Base-by-base conservation (phyloP, 1,140 invertebrate species). In the Oryzaephilus surinamensis region DNA sequence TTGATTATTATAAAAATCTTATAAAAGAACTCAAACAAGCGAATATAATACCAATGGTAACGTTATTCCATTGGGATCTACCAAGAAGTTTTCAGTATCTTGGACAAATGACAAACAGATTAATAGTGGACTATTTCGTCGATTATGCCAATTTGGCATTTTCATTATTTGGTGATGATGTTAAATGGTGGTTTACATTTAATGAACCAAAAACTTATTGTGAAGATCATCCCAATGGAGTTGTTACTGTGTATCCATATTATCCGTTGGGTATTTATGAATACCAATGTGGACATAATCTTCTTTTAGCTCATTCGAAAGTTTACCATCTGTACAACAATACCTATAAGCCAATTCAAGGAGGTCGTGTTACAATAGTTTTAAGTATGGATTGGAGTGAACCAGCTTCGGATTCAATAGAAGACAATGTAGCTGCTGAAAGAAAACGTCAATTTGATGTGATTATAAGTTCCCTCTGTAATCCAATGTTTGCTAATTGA, bases 21-120 rank as follows among this genome's bases (percentile, higher is more conserved):
- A 69, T 81, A 4, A 59, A 76, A 49, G 67, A 69, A 36, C 55
- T 81, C 2, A 50, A 72, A 0, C 60, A 58, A 23, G 65, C 71
- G 20, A 67, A 68, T 27, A 79, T 82, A 26, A 57, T 71, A 49
- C 75, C 78, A 2, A 57, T 79, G 60, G 76, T 81, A 49, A 75
- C 58, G 0, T 34, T 61, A 7, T 58, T 39, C 32, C 58, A 61
- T 35, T 61, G 55, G 51, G 60, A 62, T 45, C 21, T 46, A 24
- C 64, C 62, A 2, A 43, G 56, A 43, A 29, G 40, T 8, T 40
- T 65, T 6, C 47, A 60, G 39, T 54, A 57, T 3, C 12, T 54
- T 8, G 60, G 55, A 5, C 60, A 58, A n/a, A 61, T 51, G 55
- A 12, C 48, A 12, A 63, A 62, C 40, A 43, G 38, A 10, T 27